Conservation (phyloP, 92 coral and sea anemone genomes). For the Porites lobata region DNA sequence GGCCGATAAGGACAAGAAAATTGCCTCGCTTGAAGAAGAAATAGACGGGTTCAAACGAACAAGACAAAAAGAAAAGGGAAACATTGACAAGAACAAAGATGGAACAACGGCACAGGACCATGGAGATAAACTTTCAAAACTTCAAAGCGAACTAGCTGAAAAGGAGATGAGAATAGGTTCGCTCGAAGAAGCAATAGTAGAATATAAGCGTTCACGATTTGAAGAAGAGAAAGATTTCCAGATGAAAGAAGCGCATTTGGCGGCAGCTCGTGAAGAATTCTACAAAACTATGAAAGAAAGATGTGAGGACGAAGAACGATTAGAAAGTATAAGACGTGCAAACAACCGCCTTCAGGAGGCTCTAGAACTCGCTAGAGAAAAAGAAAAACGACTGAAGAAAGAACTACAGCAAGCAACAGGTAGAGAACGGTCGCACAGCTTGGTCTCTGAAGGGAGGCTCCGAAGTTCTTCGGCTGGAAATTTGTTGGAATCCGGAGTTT, state of each 20-base stretch:
- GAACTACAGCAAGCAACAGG: constrained; percentile 37
- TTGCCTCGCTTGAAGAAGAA: constrained; percentile 23
- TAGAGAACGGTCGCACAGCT: constrained; percentile 25
- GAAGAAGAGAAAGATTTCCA: constrained; percentile 26
- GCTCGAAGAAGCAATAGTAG: constrained; percentile 33
- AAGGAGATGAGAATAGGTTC: constrained; percentile 49
- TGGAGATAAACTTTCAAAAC: not conserved
- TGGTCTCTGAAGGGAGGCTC: constrained; percentile 11
- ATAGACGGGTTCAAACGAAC: constrained; percentile 5
- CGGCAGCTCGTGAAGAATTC: constrained; percentile 72
- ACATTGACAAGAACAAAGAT: not conserved
- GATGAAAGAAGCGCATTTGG: constrained; percentile 41
- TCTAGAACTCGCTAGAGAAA: constrained; percentile 45
- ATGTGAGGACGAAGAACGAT: constrained; percentile 66
- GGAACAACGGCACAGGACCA: not conserved
- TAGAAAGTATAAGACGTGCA: constrained; percentile 50
- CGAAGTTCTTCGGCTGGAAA: constrained; percentile 8
- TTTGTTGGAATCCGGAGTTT: constrained; percentile 40
- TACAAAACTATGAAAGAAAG: constrained; percentile 53
- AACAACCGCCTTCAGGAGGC: constrained; percentile 65
- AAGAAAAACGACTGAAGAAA: constrained; percentile 56
- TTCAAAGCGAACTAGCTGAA: constrained; percentile 55
- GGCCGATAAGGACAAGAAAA: constrained; percentile 53
- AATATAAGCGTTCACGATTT: constrained; percentile 26
- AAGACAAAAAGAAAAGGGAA: not conserved